Conservation (phyloP, 2,888 invertebrate genomes). For the Falcaria lacertinaria region DNA sequence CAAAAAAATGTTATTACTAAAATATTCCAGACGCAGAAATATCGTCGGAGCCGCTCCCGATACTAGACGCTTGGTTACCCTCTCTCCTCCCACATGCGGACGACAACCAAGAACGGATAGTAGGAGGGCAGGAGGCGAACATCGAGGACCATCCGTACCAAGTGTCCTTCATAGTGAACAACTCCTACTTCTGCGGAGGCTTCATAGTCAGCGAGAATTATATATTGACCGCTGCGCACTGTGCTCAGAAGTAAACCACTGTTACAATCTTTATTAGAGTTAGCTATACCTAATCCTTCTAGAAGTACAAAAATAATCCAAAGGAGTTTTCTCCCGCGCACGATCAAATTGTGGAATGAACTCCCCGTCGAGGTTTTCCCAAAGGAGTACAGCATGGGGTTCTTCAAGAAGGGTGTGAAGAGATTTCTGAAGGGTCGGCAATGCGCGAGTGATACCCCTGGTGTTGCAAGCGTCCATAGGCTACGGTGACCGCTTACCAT, state of each 20-base stretch:
- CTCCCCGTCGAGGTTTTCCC: too few relatives aligned
- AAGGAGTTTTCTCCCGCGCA: too few relatives aligned
- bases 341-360: too few relatives aligned
- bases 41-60: conserved; percentile 19
- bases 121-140: conserved; percentile 58
- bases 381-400: too few relatives aligned
- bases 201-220: conserved; percentile 64
- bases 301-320: too few relatives aligned
- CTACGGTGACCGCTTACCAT: too few relatives aligned
- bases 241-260: conserved; percentile 56
- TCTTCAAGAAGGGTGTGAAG: too few relatives aligned
- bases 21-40: conserved; percentile 17
- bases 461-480: too few relatives aligned
- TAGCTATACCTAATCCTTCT: too few relatives aligned
- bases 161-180: conserved; percentile 63
- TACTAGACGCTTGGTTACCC: conserved; percentile 18
- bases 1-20: too few relatives aligned
- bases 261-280: neutral
- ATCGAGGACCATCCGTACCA: conserved; percentile 66
- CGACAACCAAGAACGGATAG: conserved; percentile 46
- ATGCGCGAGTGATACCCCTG: too few relatives aligned
- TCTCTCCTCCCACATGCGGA: conserved; percentile 16
- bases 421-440: too few relatives aligned
- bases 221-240: conserved; percentile 73
- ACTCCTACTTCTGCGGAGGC: conserved; percentile 69